Evolutionary conservation across 2,888 invertebrate genomes (phyloP).

Genomic region (Acleris emargana): DNA sequence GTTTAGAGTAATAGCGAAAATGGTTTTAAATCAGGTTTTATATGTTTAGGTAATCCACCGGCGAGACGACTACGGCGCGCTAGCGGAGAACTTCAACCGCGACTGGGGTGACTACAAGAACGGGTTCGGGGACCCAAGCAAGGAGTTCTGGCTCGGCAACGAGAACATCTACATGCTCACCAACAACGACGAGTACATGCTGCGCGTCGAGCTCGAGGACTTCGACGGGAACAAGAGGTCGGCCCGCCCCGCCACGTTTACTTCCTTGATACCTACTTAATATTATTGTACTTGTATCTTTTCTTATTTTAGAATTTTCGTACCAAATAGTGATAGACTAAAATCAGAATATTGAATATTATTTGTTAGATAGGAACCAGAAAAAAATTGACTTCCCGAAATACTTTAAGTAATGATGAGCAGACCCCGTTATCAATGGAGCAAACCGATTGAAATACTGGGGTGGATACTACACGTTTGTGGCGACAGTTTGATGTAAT

Average conservation of each 20-base stretch:
- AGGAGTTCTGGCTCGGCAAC: constrained; percentile 96
- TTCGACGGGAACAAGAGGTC: constrained; percentile 96
- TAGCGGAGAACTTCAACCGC: constrained; percentile 94
- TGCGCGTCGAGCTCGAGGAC: constrained; percentile 94
- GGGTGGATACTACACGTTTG: too few species aligned
- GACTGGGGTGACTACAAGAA: constrained; percentile 97
- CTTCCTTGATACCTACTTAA: too few species aligned
- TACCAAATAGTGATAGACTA: too few species aligned
- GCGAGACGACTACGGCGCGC: constrained; percentile 93
- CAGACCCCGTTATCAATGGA: too few species aligned
- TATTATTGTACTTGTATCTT: too few species aligned
- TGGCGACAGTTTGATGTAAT: too few species aligned
- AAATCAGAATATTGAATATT: too few species aligned
- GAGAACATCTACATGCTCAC: constrained; percentile 97
- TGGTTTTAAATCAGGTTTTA: constrained; percentile 31
- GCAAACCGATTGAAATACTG: too few species aligned
- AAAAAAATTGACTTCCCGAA: too few species aligned
- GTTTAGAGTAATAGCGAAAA: neutral
- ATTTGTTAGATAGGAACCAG: too few species aligned
- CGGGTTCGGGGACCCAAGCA: constrained; percentile 94
- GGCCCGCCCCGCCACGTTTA: neutral
- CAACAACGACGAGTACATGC: constrained; percentile 94
- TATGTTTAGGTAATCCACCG: constrained; percentile 92
- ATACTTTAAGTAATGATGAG: too few species aligned
- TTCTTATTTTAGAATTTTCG: too few species aligned